Percentiles rank a stretch among this genome's conserved stretches.
These are phyloP conservation scores for Morbakka virulenta DNA, from an alignment of 30 jellyfish, hydroid and myxozoan genomes.

Conservation along the genomic window DNA sequence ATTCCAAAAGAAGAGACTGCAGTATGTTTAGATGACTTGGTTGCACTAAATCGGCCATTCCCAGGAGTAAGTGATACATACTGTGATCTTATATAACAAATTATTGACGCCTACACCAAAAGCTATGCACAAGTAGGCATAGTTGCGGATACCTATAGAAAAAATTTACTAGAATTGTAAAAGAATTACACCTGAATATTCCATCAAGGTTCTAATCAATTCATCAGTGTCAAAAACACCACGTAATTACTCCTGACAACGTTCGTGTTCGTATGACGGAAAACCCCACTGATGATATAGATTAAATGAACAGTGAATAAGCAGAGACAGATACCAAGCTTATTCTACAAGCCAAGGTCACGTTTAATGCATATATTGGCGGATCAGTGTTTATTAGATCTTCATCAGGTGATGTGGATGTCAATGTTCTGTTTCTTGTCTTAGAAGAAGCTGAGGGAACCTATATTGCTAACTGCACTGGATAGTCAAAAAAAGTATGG, in stretches of 20 bases:
- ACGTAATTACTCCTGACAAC: constrained; percentile 19
- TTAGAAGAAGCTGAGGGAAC: not conserved
- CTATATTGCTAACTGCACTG: not conserved
- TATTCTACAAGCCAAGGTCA: constrained; percentile 36
- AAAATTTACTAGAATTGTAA: constrained; percentile 29
- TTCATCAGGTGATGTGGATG: constrained; percentile 54
- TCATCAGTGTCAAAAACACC: constrained; percentile 34
- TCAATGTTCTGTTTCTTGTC: constrained; percentile 7
- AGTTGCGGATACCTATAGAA: constrained; percentile 47
- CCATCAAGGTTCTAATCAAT: constrained; percentile 25
- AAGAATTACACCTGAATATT: constrained; percentile 19
- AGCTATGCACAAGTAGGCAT: constrained; percentile 45
- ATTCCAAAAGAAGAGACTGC: constrained; percentile 42
- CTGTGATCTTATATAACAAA: constrained; percentile 11
- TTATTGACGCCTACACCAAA: constrained; percentile 19
- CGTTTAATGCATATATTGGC: constrained; percentile 4
- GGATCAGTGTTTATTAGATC: constrained; percentile 30
- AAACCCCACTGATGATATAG: constrained; percentile 5
- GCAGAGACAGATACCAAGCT: constrained; percentile 48
- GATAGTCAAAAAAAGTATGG: not conserved
- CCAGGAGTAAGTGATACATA: constrained; percentile 35
- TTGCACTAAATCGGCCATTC: constrained; percentile 47
- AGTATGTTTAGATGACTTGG: constrained; percentile 43
- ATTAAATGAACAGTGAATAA: constrained; percentile 26
- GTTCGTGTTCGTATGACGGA: constrained; percentile 6